These are phyloP conservation scores for Limnothrissa miodon DNA, from an alignment of 2,113 vertebrate genomes.

Conservation along the genomic window DNA sequence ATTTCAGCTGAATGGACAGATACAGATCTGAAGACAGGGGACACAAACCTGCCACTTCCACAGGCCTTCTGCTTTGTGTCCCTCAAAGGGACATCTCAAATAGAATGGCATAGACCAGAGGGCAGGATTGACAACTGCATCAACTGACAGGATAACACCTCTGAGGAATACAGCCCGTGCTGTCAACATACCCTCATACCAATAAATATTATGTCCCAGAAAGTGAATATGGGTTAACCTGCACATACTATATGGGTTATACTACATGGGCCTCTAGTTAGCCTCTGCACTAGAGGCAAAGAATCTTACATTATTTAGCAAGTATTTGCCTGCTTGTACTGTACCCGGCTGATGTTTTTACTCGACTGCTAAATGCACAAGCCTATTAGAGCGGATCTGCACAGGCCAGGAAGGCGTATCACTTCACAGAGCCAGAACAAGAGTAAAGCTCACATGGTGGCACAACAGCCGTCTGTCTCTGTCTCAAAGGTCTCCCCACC, in stretches of 20 bases:
- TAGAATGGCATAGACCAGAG: neutral
- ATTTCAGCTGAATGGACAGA: neutral
- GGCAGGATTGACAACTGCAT: neutral
- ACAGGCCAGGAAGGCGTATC: no score
- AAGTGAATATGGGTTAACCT: no score
- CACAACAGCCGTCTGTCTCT: neutral
- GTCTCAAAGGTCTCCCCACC: neutral
- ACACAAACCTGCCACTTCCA: neutral
- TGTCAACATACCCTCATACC: neutral
- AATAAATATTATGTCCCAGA: neutral
- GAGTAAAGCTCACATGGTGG: neutral
- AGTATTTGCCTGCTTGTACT: neutral
- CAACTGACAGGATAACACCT: no score
- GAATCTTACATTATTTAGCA: neutral
- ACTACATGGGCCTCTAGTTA: no score
- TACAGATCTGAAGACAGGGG: neutral
- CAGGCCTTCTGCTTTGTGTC: neutral
- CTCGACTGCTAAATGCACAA: neutral
- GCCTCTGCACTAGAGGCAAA: no score
- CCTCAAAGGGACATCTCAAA: neutral
- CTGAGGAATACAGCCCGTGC: no score
- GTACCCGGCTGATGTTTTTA: no score
- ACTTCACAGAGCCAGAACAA: neutral
- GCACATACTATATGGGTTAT: no score
- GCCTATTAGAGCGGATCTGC: neutral